These are phyloP conservation scores for Lutjanus erythropterus DNA, from an alignment of 2,113 vertebrate species.

Conservation along the genomic window DNA sequence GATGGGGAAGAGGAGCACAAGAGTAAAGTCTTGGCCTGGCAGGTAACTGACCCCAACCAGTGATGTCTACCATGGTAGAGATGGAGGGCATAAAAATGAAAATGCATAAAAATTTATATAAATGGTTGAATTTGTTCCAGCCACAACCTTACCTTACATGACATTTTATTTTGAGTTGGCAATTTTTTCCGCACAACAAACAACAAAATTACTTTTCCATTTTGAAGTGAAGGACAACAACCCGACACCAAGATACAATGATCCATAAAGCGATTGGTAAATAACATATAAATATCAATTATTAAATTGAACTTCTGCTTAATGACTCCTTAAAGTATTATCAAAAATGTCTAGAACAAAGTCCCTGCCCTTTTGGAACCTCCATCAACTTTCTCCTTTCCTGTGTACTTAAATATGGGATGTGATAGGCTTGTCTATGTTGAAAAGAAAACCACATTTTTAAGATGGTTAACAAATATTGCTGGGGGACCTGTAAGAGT, in stretches of 20 bases:
- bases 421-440: too few relatives aligned
- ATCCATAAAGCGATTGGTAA: not conserved
- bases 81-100: not conserved
- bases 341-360: not conserved
- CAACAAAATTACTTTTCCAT: not conserved
- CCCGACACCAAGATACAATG: not conserved
- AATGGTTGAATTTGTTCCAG: not conserved
- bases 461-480: too few relatives aligned
- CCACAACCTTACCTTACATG: too few relatives aligned
- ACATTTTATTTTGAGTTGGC: not conserved
- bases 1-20: conserved; percentile 87
- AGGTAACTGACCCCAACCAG: conserved; percentile 84
- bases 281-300: not conserved
- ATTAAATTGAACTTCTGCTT: not conserved
- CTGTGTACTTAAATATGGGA: too few relatives aligned
- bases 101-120: not conserved
- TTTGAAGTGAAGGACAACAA: not conserved
- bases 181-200: not conserved
- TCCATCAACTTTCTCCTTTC: too few relatives aligned
- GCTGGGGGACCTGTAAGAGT: too few relatives aligned
- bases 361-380: too few relatives aligned
- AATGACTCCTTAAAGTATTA: not conserved
- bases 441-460: too few relatives aligned
- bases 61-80: not conserved
- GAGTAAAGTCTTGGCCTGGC: conserved; percentile 89